These are phyloP conservation scores for Melieria omissa DNA, from an alignment of 2,888 invertebrate genomes.

Conservation along the genomic window DNA sequence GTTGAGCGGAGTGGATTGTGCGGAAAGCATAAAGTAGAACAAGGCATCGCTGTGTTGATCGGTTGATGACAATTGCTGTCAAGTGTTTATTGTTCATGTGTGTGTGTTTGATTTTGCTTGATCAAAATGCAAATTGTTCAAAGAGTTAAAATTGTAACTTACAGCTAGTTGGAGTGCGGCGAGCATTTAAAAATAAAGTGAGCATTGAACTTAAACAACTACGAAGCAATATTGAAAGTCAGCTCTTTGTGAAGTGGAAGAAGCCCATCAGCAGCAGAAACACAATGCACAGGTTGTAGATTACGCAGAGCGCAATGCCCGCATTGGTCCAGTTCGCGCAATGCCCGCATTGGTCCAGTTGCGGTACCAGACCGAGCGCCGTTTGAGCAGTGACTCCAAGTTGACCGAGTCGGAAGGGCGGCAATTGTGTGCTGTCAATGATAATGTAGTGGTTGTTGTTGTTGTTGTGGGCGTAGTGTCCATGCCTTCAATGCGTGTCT, in stretches of 20 bases:
- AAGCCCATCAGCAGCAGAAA: constrained; percentile 8
- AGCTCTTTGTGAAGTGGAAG: not conserved
- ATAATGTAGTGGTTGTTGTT: not conserved
- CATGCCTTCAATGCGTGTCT: not conserved
- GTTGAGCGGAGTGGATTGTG: constrained; percentile 41
- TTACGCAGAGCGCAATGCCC: constrained; percentile 20
- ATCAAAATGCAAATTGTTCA: not conserved
- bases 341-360: constrained; percentile 27
- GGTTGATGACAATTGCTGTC: not conserved
- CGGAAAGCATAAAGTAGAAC: not conserved
- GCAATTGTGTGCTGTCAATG: not conserved
- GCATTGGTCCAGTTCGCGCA: constrained; percentile 29
- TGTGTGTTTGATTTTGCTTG: not conserved
- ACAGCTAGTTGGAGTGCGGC: no score
- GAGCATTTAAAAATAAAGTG: no score
- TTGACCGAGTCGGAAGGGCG: not conserved
- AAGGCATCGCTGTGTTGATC: not conserved
- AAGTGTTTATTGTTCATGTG: not conserved
- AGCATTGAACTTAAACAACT: no score
- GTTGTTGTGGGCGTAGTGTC: not conserved
- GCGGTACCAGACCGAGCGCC: constrained; percentile 5
- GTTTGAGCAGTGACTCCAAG: not conserved
- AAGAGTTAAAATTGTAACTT: not conserved
- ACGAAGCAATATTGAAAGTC: not conserved
- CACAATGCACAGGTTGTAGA: constrained; percentile 22